phyloP scores from a whole-genome alignment of 2,888 invertebrate genomes.

The Polymixis flavicincta region DNA sequence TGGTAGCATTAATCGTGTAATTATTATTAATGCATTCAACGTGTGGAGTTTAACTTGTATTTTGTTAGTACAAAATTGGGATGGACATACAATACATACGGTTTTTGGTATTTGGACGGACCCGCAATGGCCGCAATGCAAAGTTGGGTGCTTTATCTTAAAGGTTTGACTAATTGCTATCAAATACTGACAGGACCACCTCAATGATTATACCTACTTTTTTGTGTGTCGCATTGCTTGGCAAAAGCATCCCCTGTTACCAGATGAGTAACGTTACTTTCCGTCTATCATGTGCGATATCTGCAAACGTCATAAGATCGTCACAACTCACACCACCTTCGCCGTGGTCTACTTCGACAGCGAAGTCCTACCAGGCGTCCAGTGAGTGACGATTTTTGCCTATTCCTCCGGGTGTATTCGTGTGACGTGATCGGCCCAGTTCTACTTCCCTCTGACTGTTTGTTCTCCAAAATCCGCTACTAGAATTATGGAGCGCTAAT shows the following conservation, averaged over 20 bases:
- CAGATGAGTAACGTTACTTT: no score
- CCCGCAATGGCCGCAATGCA: not conserved
- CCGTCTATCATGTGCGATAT: not conserved
- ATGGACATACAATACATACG: constrained; percentile 16
- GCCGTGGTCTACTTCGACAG: not conserved
- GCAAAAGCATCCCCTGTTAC: not conserved
- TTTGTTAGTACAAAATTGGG: constrained; percentile 32
- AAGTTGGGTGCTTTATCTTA: not conserved
- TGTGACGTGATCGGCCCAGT: not conserved
- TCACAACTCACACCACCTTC: not conserved
- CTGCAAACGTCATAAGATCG: not conserved
- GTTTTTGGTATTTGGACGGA: not conserved
- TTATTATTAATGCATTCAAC: constrained; percentile 58
- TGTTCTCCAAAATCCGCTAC: not conserved
- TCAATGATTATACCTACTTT: not conserved
- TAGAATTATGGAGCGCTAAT: not conserved
- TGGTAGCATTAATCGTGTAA: constrained; percentile 51
- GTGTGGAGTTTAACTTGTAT: constrained; percentile 39
- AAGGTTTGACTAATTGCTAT: not conserved
- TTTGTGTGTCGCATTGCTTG: not conserved
- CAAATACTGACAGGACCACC: not conserved
- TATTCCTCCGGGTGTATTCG: not conserved
- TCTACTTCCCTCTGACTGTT: not conserved
- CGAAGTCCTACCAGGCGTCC: no score
- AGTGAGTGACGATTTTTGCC: not conserved